Evolutionary conservation across 1,140 invertebrate species (phyloP).

Genomic region (Drosophila navojoa): DNA sequence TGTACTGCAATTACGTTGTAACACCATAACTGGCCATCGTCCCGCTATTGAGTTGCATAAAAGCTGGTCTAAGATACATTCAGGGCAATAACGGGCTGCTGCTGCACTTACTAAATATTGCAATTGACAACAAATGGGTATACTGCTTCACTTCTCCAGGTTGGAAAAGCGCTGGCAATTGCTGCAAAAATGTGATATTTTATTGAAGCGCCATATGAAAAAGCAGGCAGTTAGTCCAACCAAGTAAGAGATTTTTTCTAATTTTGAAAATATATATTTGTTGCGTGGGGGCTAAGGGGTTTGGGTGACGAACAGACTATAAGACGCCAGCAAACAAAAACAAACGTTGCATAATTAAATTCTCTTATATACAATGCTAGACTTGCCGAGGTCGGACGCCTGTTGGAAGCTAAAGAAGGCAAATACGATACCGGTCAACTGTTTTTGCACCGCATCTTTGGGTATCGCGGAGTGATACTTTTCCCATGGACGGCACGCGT

Average conservation of each 20-base stretch:
- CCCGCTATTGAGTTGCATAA: slow-evolving; percentile 57
- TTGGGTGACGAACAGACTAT: slow-evolving; percentile 10
- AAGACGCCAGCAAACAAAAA: slow-evolving; percentile 23
- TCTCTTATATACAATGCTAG: slow-evolving; percentile 65
- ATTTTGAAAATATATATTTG: background rate
- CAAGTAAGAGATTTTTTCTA: slow-evolving; percentile 53
- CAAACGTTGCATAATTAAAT: slow-evolving; percentile 42
- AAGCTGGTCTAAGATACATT: slow-evolving; percentile 44
- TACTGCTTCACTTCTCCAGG: slow-evolving; percentile 64
- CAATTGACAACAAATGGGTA: slow-evolving; percentile 55
- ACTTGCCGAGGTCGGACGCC: slow-evolving; percentile 86
- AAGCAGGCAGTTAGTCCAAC: slow-evolving; percentile 64
- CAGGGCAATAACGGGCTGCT: slow-evolving; percentile 31
- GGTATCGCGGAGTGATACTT: slow-evolving; percentile 96
- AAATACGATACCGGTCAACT: slow-evolving; percentile 98
- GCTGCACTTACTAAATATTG: slow-evolving; percentile 11
- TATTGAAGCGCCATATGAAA: slow-evolving; percentile 56
- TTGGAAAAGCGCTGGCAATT: slow-evolving; percentile 67
- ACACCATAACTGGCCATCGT: slow-evolving; percentile 8
- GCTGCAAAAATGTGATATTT: slow-evolving; percentile 56
- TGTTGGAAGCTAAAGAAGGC: slow-evolving; percentile 93
- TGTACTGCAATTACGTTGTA: slow-evolving; percentile 32
- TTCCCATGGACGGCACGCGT: slow-evolving; percentile 98
- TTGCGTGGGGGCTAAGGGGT: background rate
- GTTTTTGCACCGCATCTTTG: slow-evolving; percentile 97